These are phyloP conservation scores for Pseudomyrmex cubaensis DNA, from an alignment of 1,140 invertebrate genomes.

Conservation along the genomic window DNA sequence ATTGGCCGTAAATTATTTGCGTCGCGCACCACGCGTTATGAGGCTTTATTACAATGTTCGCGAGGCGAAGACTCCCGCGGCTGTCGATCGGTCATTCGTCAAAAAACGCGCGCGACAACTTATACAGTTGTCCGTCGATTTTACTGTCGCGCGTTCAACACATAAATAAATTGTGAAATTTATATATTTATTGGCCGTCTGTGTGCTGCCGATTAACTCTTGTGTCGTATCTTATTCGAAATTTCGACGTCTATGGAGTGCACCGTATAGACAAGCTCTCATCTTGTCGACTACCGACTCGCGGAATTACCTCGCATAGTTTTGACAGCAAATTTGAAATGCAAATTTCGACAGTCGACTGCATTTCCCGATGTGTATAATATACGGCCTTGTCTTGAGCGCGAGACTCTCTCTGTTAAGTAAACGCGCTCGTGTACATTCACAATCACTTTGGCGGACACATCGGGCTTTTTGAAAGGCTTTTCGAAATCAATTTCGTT, in stretches of 20 bases:
- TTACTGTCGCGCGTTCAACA: not conserved
- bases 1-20: slow-evolving; percentile 67
- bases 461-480: slow-evolving; percentile 33
- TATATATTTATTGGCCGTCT: too few relatives aligned
- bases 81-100: slow-evolving; percentile 45
- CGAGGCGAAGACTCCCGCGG: not conserved
- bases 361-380: slow-evolving; percentile 28
- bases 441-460: slow-evolving; percentile 44
- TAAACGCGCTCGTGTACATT: slow-evolving; percentile 50
- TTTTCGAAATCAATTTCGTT: slow-evolving; percentile 38
- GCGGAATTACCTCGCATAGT: slow-evolving; percentile 1
- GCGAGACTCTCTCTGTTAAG: not conserved
- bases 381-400: not conserved
- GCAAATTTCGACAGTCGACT: slow-evolving; percentile 61
- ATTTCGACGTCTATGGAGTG: slow-evolving; percentile 1
- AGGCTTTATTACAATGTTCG: not conserved
- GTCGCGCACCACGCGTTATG: slow-evolving; percentile 17
- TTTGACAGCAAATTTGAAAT: slow-evolving; percentile 63
- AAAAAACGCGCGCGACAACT: slow-evolving; percentile 28
- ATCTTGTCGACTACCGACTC: not conserved
- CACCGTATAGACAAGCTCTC: not conserved
- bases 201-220: not conserved
- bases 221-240: not conserved
- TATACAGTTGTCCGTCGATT: slow-evolving; percentile 13
- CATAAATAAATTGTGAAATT: not conserved